Evolutionary conservation across 2,888 invertebrate species (phyloP), one percentile per base, ranked within the genome.

Genomic region (Apotomis turbidana): DNA sequence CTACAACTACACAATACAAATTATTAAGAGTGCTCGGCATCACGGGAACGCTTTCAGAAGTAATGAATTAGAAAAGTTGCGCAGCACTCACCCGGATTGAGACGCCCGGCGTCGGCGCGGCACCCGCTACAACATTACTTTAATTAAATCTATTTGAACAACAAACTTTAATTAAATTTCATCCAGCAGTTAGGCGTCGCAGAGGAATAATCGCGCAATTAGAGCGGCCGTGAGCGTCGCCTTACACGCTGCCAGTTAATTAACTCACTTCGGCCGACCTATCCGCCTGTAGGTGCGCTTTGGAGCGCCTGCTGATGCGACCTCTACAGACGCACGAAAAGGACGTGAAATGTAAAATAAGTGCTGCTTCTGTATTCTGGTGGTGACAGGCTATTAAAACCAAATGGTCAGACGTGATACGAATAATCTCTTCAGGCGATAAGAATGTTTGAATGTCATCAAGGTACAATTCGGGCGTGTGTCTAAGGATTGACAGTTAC

Each of bases 121-220:
- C 84, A 80, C 86, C 88, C 87, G 89, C 90, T 90, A 91, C 93
- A 91, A 90, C 93, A 93, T 94, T 93, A 94, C 93, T 93, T 94
- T 94, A 94, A 94, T 94, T 94, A 94, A 94, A 94, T 94, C 93
- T 94, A 94, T 94, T 94, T 93, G 92, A 94, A 94, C 94, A 94
- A 94, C 94, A 94, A 94, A 93, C 90, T 94, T 94, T 94, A 94
- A 94, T 94, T 94, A 94, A 94, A 94, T 93, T 93, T 93, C 92
- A 93, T 93, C 92, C 89, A 91, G 91, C 93, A 93, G 93, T 94
- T 93, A 92, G 91, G 93, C 92, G 91, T 90, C 91, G 91, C 89
- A 90, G 89, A 91, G 93, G 92, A 91, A 92, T 93, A 93, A 93
- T 93, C 93, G 93, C 87, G 92, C 93, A 93, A 93, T 93, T 93